Percentiles rank a stretch among this genome's conserved stretches.
Evolutionary conservation across 2,888 invertebrate species (phyloP).

Genomic region (Lasius fuliginosus): DNA sequence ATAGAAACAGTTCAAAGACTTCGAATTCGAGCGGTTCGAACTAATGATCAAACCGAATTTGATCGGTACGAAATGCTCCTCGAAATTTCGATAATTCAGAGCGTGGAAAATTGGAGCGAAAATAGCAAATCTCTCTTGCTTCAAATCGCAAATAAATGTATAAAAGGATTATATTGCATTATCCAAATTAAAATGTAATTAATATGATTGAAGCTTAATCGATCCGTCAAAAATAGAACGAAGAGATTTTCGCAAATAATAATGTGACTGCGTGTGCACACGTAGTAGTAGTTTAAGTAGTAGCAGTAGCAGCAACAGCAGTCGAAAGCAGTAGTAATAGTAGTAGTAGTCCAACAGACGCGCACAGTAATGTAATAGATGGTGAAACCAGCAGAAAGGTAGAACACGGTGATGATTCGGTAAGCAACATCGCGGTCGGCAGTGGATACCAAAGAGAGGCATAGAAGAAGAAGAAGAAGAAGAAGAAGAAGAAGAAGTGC

Average conservation of each 20-base stretch:
- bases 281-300: background rate
- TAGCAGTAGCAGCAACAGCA: constrained; percentile 1
- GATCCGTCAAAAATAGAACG: constrained; percentile 16
- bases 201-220: constrained; percentile 14
- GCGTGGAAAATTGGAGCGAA: constrained; percentile 13
- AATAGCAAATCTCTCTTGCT: background rate
- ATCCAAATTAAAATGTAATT: constrained; percentile 27
- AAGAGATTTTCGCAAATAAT: constrained; percentile 20
- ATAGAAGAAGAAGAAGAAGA: constrained; percentile 57
- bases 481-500: constrained; percentile 53
- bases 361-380: constrained; percentile 60
- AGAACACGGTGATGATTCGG: constrained; percentile 77
- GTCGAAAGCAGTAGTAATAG: constrained; percentile 28
- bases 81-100: background rate
- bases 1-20: background rate
- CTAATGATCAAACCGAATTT: background rate
- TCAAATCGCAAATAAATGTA: background rate
- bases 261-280: constrained; percentile 7
- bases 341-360: constrained; percentile 51
- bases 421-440: constrained; percentile 73
- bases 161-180: background rate
- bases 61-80: background rate
- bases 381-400: constrained; percentile 67
- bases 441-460: constrained; percentile 53
- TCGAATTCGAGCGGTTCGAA: background rate